Evolutionary conservation across 2,888 invertebrate species (phyloP), one percentile per base, ranked within the genome.

Genomic region (Marasmarcha lunaedactyla): DNA sequence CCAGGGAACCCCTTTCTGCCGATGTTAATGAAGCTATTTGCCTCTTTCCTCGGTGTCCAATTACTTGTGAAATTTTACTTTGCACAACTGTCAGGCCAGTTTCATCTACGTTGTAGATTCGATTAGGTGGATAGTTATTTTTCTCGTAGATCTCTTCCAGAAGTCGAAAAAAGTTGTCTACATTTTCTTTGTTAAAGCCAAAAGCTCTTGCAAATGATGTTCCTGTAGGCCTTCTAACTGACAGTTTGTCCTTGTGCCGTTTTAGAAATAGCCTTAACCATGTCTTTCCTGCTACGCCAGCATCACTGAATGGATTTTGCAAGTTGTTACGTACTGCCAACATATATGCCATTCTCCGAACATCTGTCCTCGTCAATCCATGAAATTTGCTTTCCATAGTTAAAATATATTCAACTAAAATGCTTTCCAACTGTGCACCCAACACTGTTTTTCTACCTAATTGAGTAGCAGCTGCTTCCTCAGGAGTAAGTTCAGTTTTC

Each of bases 1-100:
- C 39, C 2, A 53, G 12, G 7, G 48, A 51, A 7, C 49, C 54
- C 35, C 54, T 52, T 51, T 54, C 51, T 9, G 53, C 52, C 47
- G 52, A 52, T 4, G 52, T 50, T 5, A 51, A 41, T 38, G 42
- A 14, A 35, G 42, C 50, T 38, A 53, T 26, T 27, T 50, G 47
- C 1, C 41, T 30, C 35, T 47, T 48, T 7, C 45, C 49, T 46
- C 46, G 34, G 42, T 37, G 46, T 5, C 46, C 48, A 5, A 50
- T 41, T 3, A 50, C 25, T 48, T 54, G 30, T 13, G 47, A 48
- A 37, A 50, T 49, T 34, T 47, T 51, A 27, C 44, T 48, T 46
- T 48, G 48, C 11, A 50, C 52, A 30, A 49, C 13, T 35, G 48
- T 48, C 1, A 52, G 45, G 13, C 50, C 49, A 2, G 46, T 40